These are phyloP conservation scores for Euspilapteryx auroguttella DNA, from an alignment of 2,888 invertebrate species.

Conservation along the genomic window DNA sequence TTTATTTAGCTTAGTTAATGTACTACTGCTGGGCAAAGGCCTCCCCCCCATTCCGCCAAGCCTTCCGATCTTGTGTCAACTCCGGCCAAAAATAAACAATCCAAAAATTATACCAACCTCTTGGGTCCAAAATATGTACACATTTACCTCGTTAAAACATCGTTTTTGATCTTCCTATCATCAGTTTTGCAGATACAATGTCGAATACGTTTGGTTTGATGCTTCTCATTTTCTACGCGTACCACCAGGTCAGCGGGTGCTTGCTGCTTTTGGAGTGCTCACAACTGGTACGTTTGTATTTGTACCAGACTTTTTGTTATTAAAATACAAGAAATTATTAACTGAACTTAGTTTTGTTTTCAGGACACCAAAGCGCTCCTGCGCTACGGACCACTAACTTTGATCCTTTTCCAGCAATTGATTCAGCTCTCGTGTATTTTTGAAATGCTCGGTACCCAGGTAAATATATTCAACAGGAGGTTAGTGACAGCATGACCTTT, in stretches of 20 bases:
- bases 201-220: conserved; percentile 15
- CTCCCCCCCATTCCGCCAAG: too few species aligned
- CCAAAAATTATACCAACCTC: too few species aligned
- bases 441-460: conserved; percentile 12
- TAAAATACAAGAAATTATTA: not conserved
- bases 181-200: conserved; percentile 8
- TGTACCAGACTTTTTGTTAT: not conserved
- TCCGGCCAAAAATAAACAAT: too few species aligned
- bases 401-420: conserved; percentile 12
- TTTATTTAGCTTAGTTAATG: too few species aligned
- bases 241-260: conserved; percentile 14
- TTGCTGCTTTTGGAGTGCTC: conserved; percentile 16
- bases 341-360: not conserved
- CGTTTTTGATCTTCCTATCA: too few species aligned
- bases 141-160: too few species aligned
- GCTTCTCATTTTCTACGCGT: conserved; percentile 13
- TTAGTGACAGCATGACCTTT: too few species aligned
- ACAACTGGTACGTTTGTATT: conserved; percentile 5
- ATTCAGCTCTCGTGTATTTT: conserved; percentile 14
- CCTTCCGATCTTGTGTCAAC: too few species aligned
- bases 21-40: too few species aligned
- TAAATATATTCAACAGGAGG: too few species aligned
- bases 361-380: conserved; percentile 10
- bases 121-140: too few species aligned
- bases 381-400: conserved; percentile 10